A percentile compares a stretch with the other conserved stretches of the same genome.
Conservation (phyloP, 2,797 vertebrate genomes). For the Acestrorhynchus altus region DNA sequence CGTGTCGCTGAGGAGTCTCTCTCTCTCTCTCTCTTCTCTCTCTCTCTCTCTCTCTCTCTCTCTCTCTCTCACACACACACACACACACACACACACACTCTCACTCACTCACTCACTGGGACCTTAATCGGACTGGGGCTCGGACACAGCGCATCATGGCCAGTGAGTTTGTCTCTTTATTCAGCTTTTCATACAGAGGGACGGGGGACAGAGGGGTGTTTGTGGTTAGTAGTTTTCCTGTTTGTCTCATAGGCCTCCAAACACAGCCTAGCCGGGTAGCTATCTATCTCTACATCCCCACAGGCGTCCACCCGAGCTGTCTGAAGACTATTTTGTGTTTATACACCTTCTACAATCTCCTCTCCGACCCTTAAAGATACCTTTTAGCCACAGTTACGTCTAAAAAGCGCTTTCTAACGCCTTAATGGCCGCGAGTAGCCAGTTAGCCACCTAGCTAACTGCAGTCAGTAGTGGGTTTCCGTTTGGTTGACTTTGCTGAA, state of each 20-base stretch:
- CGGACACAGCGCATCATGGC: conserved; percentile 73
- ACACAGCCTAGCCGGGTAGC: not conserved
- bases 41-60: conserved; percentile 66
- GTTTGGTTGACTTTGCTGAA: no score
- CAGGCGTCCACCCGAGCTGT: no score
- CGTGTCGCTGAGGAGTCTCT: conserved; percentile 76
- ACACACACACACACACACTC: conserved; percentile 69
- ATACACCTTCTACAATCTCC: not conserved
- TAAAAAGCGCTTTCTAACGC: not conserved
- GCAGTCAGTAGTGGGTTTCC: no score
- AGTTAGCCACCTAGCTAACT: not conserved
- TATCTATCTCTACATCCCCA: no score
- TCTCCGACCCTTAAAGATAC: not conserved
- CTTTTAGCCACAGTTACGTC: not conserved
- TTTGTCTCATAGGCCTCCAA: not conserved
- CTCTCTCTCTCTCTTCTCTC: conserved; percentile 48
- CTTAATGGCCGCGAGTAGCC: not conserved
- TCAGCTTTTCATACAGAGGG: no score
- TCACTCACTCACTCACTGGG: conserved; percentile 60
- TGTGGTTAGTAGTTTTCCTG: not conserved
- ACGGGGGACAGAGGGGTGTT: no score
- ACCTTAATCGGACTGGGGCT: conserved; percentile 60
- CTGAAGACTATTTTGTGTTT: not conserved
- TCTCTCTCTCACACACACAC: conserved; percentile 67
- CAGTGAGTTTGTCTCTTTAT: conserved; percentile 69